A percentile compares a stretch with the other conserved stretches of the same genome.
phyloP scores from a whole-genome alignment of 1,140 invertebrate species.

The Solen grandis region DNA sequence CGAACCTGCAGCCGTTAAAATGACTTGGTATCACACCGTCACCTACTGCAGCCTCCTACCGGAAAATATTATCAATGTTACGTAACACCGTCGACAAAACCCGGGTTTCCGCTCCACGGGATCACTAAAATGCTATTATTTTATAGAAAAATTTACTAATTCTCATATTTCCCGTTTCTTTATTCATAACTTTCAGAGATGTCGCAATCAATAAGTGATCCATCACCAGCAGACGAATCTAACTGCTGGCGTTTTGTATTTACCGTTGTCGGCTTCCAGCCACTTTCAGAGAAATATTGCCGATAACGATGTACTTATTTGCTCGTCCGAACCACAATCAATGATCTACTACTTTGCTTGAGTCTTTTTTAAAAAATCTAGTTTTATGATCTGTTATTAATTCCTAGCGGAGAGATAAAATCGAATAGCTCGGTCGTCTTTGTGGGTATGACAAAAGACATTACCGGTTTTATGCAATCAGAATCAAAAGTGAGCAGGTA shows the following conservation, averaged over 20 bases:
- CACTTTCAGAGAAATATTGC: background rate
- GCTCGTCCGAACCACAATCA: background rate
- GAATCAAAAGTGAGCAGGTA: slow-evolving; percentile 21
- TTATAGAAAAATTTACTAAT: background rate
- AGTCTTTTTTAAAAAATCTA: slow-evolving; percentile 22
- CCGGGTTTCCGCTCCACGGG: background rate
- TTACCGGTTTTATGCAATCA: slow-evolving; percentile 13
- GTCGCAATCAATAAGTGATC: background rate
- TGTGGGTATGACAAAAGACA: slow-evolving; percentile 37
- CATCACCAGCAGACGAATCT: background rate
- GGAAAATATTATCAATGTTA: background rate
- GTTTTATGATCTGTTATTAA: slow-evolving; percentile 38
- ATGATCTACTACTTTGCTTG: background rate
- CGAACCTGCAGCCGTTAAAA: background rate
- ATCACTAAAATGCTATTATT: background rate
- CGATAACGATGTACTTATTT: background rate
- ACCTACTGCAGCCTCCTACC: background rate
- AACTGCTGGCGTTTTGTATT: background rate
- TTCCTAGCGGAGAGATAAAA: slow-evolving; percentile 29
- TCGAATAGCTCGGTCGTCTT: slow-evolving; percentile 32
- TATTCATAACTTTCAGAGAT: background rate
- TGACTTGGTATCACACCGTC: background rate
- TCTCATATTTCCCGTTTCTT: background rate
- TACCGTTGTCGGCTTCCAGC: slow-evolving; percentile 3
- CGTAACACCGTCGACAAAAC: background rate